These are phyloP conservation scores for Allygus modestus DNA, from an alignment of 2,888 invertebrate species.

Conservation along the genomic window DNA sequence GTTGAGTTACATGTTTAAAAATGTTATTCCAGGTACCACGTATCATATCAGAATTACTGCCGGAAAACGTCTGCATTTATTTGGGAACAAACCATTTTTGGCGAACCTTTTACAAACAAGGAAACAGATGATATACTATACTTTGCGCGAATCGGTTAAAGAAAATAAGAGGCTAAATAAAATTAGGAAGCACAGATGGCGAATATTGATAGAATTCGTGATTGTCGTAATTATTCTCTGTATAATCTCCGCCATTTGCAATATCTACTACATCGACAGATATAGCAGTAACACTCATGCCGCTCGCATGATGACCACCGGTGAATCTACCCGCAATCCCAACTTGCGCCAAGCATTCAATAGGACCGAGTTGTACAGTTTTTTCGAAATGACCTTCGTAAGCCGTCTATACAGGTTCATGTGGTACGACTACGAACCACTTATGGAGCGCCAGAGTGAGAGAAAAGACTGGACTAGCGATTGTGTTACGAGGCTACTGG, in stretches of 20 bases:
- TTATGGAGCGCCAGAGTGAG: conserved; percentile 17
- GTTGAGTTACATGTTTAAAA: neutral
- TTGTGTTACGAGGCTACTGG: no score
- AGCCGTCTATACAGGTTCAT: neutral
- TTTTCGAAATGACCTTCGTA: neutral
- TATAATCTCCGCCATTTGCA: neutral
- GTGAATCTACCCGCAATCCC: neutral
- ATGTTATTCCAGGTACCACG: neutral
- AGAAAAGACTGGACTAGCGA: neutral
- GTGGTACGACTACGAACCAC: neutral
- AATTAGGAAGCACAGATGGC: no score
- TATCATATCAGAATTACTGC: neutral
- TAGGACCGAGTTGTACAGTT: neutral
- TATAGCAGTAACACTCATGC: neutral
- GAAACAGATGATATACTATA: neutral
- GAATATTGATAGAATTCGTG: neutral
- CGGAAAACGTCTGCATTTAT: neutral
- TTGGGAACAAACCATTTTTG: neutral
- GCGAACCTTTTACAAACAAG: neutral
- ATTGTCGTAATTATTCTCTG: neutral
- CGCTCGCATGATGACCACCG: neutral
- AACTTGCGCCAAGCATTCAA: neutral
- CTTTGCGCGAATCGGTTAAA: neutral
- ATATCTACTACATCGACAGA: no score
- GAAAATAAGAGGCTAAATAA: neutral